Conservation (phyloP, 1,140 invertebrate species). For the Grapholita molesta region DNA sequence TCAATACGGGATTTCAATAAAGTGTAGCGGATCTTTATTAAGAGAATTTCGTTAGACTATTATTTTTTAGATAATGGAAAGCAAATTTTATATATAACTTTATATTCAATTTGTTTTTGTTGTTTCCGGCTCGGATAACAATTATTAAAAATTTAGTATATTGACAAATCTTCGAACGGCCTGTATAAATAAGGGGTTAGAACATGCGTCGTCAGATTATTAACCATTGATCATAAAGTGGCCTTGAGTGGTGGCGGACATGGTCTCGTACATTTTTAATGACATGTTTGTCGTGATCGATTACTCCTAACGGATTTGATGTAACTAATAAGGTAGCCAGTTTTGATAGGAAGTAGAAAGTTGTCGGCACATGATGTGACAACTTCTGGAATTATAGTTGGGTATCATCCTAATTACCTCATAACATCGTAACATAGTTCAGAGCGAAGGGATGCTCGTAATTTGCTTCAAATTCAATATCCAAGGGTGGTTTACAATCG, state of each 20-base stretch:
- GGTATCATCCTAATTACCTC: conserved; percentile 38
- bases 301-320: background rate
- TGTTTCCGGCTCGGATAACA: background rate
- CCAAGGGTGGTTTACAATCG: conserved; percentile 39
- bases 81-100: conserved; percentile 9
- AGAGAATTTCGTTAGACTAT: conserved; percentile 27
- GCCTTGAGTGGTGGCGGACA: background rate
- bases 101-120: background rate
- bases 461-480: conserved; percentile 67
- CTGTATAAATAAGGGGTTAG: background rate
- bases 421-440: conserved; percentile 41
- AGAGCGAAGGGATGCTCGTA: conserved; percentile 36
- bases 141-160: too few species aligned
- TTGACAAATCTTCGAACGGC: too few species aligned
- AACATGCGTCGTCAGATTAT: background rate
- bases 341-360: background rate
- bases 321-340: background rate
- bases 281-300: background rate
- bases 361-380: background rate
- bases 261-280: background rate
- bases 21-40: conserved; percentile 48
- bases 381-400: conserved; percentile 14
- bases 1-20: conserved; percentile 51
- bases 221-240: conserved; percentile 8
- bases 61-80: conserved; percentile 27